Base-by-base conservation (phyloP, 2,113 vertebrate species). In the Tyrannus savana region DNA sequence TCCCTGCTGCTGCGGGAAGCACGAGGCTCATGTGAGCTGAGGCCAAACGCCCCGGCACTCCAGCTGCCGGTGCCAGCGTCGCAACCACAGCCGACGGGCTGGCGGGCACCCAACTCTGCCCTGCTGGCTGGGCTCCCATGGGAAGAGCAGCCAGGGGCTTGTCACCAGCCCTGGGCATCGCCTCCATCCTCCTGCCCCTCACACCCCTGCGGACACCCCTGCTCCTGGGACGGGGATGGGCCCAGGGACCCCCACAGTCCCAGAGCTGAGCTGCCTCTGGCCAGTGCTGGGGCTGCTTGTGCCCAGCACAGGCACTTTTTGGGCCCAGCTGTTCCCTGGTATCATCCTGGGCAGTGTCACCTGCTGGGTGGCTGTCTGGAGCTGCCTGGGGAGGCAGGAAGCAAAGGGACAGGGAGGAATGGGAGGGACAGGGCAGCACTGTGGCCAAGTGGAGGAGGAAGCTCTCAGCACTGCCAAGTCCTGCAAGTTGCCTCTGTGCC, bases 361-460 rank as follows among this genome's bases (percentile, higher is more conserved):
- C 72, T 66, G 74, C 83, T 7, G 13, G 42, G 78, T 58, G 78
- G 52, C 47, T 91, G 74, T 60, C 71, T 47, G 88, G 71, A 72
- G 47, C 67, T 68, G 64, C 49, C 3, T 21, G 19, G 41, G 91
- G 41, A 69, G 35, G 75, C 72, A 76, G 83, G 79, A 92, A 73
- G 49, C 49, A 31, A 85, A 25, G n/a, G n/a, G 52, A 67, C 1
- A 3, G 44, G 50, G 24, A 42, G 37, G 39, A 30, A 55, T 47
- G 37, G 25, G 37, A 37, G 14, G 59, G n/a, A 41, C 4, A 7
- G 42, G 25, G 30, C 81, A 93, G 81, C 5, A 3, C 73, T 0
- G 0, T 2, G 24, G 76, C 72, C 95, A 94, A 59, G 53, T 24
- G 87, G 92, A 59, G 77, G 85, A 95, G 60, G 78, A 94, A 84